These are phyloP conservation scores for Hylyphantes graminicola DNA, from an alignment of 1,140 invertebrate genomes.

Conservation along the genomic window DNA sequence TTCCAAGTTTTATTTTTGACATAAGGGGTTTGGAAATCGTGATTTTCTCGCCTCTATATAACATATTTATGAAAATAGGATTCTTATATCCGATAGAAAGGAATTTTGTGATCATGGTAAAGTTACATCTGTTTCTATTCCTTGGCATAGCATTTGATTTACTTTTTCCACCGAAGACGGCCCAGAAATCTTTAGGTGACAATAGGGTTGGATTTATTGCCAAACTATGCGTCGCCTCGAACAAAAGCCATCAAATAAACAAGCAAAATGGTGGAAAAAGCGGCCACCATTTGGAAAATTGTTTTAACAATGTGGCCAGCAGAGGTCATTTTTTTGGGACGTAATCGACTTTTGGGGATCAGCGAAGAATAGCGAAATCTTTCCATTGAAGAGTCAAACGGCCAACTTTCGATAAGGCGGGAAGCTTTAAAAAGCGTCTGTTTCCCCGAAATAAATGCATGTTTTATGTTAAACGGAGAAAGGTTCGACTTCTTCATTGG, in stretches of 20 bases:
- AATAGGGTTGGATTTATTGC: constrained; percentile 19
- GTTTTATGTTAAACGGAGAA: constrained; percentile 55
- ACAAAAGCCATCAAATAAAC: constrained; percentile 26
- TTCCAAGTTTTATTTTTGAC: no score
- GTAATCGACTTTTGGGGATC: constrained; percentile 47
- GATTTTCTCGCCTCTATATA: no score
- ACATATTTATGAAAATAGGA: no score
- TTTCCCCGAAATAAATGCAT: constrained; percentile 58
- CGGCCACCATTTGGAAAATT: constrained; percentile 37
- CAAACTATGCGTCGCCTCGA: constrained; percentile 33
- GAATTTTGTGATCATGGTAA: no score
- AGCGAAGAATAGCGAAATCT: constrained; percentile 28
- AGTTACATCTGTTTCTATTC: no score
- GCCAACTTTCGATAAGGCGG: constrained; percentile 12
- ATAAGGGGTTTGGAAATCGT: no score
- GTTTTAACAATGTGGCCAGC: constrained; percentile 34
- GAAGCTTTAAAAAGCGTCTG: constrained; percentile 41
- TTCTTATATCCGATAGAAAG: no score
- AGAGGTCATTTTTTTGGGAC: constrained; percentile 32
- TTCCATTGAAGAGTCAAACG: constrained; percentile 47
- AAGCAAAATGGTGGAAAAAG: constrained; percentile 17
- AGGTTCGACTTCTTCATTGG: constrained; percentile 47
- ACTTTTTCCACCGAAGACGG: background rate
- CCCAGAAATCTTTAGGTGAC: constrained; percentile 25
- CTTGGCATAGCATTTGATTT: no score